Evolutionary conservation across 2,888 invertebrate genomes (phyloP).

Genomic region (Ceraclea dissimilis): DNA sequence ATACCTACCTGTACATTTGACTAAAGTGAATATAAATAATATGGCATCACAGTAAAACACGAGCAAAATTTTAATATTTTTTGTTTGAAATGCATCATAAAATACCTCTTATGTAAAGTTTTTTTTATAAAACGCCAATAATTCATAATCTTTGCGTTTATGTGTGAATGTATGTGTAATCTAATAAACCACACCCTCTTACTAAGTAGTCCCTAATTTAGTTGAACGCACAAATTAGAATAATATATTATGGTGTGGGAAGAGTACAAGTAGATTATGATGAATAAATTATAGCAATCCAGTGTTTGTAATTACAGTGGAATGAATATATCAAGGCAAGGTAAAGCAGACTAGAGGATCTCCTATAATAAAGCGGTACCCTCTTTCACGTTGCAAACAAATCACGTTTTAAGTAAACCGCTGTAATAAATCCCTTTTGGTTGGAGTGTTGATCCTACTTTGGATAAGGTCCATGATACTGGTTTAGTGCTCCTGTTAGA

Average conservation of each 20-base stretch:
- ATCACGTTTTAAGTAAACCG: slow-evolving; percentile 1
- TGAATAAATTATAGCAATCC: not conserved
- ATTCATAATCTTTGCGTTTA: too few relatives aligned
- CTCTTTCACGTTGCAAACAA: not conserved
- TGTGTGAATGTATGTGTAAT: too few relatives aligned
- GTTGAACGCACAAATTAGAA: not conserved
- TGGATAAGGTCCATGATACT: slow-evolving; percentile 1
- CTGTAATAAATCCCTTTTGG: slow-evolving; percentile 3
- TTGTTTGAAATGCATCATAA: too few relatives aligned
- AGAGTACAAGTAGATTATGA: not conserved
- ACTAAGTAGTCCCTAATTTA: not conserved
- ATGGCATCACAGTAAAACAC: too few relatives aligned
- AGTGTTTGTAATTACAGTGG: not conserved
- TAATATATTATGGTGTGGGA: not conserved
- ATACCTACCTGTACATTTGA: too few relatives aligned
- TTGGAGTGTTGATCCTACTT: slow-evolving; percentile 4
- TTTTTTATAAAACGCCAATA: too few relatives aligned
- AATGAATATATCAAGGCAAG: not conserved
- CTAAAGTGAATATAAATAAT: too few relatives aligned
- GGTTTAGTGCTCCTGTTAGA: not conserved
- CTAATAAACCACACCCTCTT: too few relatives aligned
- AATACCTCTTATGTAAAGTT: too few relatives aligned
- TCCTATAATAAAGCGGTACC: not conserved
- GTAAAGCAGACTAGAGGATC: not conserved
- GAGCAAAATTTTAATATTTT: too few relatives aligned